Evolutionary conservation across 2,888 invertebrate genomes (phyloP).

Genomic region (Dicyrtomina minuta): DNA sequence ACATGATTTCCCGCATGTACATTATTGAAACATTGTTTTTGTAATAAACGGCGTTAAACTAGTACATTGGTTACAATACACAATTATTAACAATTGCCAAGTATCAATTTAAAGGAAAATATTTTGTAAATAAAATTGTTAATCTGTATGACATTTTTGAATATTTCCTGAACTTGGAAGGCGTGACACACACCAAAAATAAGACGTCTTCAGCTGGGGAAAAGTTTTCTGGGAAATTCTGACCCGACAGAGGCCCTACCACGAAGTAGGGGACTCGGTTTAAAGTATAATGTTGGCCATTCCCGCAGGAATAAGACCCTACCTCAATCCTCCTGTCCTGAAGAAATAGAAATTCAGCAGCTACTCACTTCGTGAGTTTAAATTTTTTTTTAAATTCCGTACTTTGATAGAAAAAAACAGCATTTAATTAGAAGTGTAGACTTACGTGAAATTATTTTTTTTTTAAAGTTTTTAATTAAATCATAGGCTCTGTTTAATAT

Average conservation of each 20-base stretch:
- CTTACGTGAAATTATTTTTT: not conserved
- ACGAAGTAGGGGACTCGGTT: conserved; percentile 74
- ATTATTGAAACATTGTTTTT: not conserved
- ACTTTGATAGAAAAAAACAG: not conserved
- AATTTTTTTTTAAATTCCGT: not conserved
- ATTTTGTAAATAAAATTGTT: not conserved
- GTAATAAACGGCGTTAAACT: no score
- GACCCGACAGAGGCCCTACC: conserved; percentile 82
- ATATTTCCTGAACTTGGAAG: conserved; percentile 56
- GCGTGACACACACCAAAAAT: conserved; percentile 91
- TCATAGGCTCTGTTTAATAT: conserved; percentile 23
- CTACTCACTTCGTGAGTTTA: conserved; percentile 74
- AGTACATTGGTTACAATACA: no score
- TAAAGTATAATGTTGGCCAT: conserved; percentile 96
- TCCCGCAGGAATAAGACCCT: conserved; percentile 82
- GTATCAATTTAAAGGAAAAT: not conserved
- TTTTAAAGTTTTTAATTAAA: not conserved
- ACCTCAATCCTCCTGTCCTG: conserved; percentile 65
- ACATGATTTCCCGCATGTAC: not conserved
- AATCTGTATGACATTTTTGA: no score
- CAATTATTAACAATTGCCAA: not conserved
- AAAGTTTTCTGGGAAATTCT: conserved; percentile 97
- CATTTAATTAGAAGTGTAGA: not conserved
- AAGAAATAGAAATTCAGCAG: conserved; percentile 70
- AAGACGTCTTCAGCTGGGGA: conserved; percentile 98